Base-by-base conservation (phyloP, 1,140 invertebrate species). In the Ephestia elutella region DNA sequence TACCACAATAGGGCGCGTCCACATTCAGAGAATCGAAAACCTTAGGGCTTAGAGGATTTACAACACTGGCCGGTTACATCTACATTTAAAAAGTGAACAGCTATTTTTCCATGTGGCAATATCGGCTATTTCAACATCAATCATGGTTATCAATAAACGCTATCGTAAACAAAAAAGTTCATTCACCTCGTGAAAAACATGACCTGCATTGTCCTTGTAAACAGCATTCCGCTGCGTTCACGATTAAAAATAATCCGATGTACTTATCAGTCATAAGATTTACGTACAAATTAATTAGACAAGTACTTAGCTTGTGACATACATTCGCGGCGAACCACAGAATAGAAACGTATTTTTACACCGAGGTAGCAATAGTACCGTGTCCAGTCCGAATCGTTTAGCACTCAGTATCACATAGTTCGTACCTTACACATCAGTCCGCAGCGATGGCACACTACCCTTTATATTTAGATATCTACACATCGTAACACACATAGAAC, bases 401-500 rank as follows among this genome's bases (percentile, higher is more conserved):
- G 30, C 72, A 78, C 71, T 65, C 70, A 60, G 56, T 59, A 63
- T 75, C 65, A 65, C 64, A 60, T 55, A 54, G 38, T 15, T 17
- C 38, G 38, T 44, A 44, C 38, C 38, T 44, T 44, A 62, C 54
- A 62, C 61, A 60, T 66, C 60, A 49, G 51, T 50, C 63, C 69
- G 69, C 71, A 70, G 49, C 30, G 9, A 79, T 78, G 82, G 75
- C 80, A 82, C 78, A 74, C 50, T 53, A 75, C 73, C 78, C 76
- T 21, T 25, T 25, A 53, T 13, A 67, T 49, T 66, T 63, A 68
- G 66, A 71, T 78, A 77, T 78, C 78, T 84, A 82, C 80, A 81
- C 74, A 75, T 71, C 71, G 69, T 75, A 77, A 86, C 79, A 84
- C 80, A 83, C 73, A 81, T 68, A 70, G 68, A 82, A 80, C 80